phyloP scores from a whole-genome alignment of 2,113 vertebrate genomes.

The Pontoporia blainvillei region DNA sequence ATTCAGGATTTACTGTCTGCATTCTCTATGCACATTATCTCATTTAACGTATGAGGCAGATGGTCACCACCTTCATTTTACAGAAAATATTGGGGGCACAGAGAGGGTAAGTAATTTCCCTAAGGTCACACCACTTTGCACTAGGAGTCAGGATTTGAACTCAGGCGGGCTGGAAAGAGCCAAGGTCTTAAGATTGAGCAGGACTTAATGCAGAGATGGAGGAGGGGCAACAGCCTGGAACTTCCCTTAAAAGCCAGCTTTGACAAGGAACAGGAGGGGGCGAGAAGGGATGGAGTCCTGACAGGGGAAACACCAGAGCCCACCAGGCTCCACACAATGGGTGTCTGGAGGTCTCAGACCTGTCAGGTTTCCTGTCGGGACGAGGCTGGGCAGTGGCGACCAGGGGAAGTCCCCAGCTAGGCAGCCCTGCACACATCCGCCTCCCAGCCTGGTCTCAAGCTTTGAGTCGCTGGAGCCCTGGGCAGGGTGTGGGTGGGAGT shows the following conservation, averaged over 20 bases:
- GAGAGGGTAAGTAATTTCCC: background rate
- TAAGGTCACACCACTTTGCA: background rate
- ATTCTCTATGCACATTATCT: background rate
- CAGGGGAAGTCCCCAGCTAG: slow-evolving; percentile 32
- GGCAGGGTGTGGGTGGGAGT: background rate
- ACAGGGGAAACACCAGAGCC: background rate
- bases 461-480: background rate
- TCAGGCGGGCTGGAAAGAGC: background rate
- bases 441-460: background rate
- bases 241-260: background rate
- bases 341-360: slow-evolving; percentile 49
- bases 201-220: background rate
- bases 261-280: background rate
- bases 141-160: background rate
- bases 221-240: background rate
- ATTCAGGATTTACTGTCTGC: background rate
- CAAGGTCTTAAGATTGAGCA: background rate
- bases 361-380: slow-evolving; percentile 65
- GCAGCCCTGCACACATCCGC: background rate
- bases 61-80: background rate
- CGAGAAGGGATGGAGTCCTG: background rate
- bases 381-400: background rate
- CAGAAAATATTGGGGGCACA: background rate
- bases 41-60: background rate
- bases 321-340: slow-evolving; percentile 41